A percentile compares a stretch with the other conserved stretches of the same genome.
Evolutionary conservation across 2,797 vertebrate species (phyloP).

Genomic region (Syndactyla subalaris): DNA sequence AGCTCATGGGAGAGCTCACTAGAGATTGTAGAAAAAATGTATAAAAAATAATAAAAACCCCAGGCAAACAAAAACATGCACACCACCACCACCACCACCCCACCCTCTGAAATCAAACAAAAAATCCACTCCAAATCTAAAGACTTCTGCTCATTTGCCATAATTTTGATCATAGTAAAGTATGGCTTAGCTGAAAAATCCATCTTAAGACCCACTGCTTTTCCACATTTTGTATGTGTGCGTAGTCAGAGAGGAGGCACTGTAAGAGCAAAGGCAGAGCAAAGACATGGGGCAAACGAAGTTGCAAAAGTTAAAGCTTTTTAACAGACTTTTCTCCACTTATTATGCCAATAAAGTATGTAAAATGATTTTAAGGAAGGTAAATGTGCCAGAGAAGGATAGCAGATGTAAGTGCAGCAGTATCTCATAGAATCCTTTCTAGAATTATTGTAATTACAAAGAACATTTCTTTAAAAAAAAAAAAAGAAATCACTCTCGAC

Average conservation of each 20-base stretch:
- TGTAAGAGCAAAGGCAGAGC: not conserved
- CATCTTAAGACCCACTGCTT: not conserved
- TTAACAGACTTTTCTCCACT: not conserved
- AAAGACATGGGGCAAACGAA: accelerated
- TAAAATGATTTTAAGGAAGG: not conserved
- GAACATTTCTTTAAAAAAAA: not conserved
- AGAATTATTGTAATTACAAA: not conserved
- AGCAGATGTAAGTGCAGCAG: not conserved
- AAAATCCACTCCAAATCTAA: accelerated
- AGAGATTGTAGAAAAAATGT: not conserved
- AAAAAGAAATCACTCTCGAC: not conserved
- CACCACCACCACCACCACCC: too few relatives aligned
- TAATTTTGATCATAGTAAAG: not conserved
- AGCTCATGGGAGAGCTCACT: not conserved
- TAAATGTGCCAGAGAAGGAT: not conserved
- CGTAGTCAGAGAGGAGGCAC: not conserved
- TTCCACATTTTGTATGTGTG: accelerated
- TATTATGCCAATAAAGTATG: not conserved
- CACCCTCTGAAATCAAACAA: not conserved
- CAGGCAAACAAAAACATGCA: not conserved
- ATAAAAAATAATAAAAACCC: not conserved
- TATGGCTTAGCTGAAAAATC: not conserved
- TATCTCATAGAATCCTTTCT: not conserved
- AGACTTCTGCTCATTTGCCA: not conserved
- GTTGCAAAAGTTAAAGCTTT: not conserved